Evolutionary conservation across 1,140 invertebrate genomes (phyloP).

Genomic region (Leptopilina clavipes): DNA sequence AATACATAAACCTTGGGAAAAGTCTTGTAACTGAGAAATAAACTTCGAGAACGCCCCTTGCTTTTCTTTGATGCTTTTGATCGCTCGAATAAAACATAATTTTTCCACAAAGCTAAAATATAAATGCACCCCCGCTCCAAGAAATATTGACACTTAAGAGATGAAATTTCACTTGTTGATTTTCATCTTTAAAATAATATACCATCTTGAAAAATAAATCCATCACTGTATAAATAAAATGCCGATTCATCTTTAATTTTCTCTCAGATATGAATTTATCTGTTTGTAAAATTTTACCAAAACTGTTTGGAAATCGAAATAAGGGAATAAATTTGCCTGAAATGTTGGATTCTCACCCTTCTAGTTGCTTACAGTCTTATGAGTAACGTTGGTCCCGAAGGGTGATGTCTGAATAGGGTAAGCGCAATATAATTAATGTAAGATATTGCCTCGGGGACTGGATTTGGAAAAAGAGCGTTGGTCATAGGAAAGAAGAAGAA

Average conservation of each 20-base stretch:
- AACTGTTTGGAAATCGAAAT: not conserved
- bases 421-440: conserved; percentile 63
- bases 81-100: conserved; percentile 25
- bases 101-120: not conserved
- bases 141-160: conserved; percentile 9
- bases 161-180: conserved; percentile 33
- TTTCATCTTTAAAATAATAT: not conserved
- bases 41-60: not conserved
- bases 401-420: conserved; percentile 55
- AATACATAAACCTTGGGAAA: conserved; percentile 32
- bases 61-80: conserved; percentile 25
- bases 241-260: too few species aligned
- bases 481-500: conserved; percentile 25
- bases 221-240: not conserved
- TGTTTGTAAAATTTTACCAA: too few species aligned
- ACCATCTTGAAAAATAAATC: not conserved
- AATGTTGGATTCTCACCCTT: conserved; percentile 16
- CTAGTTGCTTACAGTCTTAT: conserved; percentile 30
- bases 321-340: conserved; percentile 2
- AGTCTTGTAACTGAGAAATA: conserved; percentile 24
- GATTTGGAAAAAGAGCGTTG: conserved; percentile 48
- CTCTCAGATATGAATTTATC: too few species aligned
- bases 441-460: conserved; percentile 53
- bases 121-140: not conserved
- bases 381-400: conserved; percentile 27